Percentiles rank a stretch among this genome's conserved stretches.
These are phyloP conservation scores for Sterrhoptilus dennistouni DNA, from an alignment of 2,113 vertebrate species.

Conservation along the genomic window DNA sequence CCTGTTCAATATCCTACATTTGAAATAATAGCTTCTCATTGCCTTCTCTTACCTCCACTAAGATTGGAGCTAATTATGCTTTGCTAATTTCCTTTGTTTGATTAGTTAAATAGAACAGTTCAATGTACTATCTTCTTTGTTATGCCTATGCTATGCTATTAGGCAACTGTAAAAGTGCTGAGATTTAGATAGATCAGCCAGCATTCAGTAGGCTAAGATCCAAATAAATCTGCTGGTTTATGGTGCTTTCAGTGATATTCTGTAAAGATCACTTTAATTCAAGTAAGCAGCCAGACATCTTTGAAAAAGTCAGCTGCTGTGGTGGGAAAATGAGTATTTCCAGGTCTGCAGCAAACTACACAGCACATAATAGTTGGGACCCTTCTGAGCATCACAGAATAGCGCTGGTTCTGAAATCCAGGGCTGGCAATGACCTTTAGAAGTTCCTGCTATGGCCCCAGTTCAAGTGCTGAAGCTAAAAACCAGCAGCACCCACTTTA, in stretches of 20 bases:
- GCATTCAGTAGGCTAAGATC: not conserved
- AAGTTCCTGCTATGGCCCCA: not conserved
- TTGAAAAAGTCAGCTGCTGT: not conserved
- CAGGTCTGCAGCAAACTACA: not conserved
- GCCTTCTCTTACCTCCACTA: slow-evolving; percentile 10
- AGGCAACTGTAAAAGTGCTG: not conserved
- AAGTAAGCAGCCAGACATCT: not conserved
- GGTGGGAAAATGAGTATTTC: not conserved
- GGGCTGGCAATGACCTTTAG: not conserved
- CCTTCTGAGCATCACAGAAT: not conserved
- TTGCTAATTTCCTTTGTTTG: slow-evolving; percentile 26
- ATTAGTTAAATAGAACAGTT: slow-evolving; percentile 28
- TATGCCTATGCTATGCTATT: not conserved
- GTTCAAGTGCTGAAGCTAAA: not conserved
- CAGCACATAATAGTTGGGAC: not conserved
- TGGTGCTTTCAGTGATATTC: not conserved
- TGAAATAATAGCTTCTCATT: slow-evolving; percentile 53
- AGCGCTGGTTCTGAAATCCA: not conserved
- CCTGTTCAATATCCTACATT: slow-evolving; percentile 49
- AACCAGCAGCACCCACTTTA: not conserved
- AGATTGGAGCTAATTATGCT: slow-evolving; percentile 27
- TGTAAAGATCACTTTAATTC: not conserved
- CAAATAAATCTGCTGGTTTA: not conserved
- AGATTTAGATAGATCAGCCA: not conserved
- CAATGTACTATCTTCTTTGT: not conserved